These are phyloP conservation scores for Acanthosepion lycidas DNA, from an alignment of 2,888 invertebrate species.

Conservation along the genomic window DNA sequence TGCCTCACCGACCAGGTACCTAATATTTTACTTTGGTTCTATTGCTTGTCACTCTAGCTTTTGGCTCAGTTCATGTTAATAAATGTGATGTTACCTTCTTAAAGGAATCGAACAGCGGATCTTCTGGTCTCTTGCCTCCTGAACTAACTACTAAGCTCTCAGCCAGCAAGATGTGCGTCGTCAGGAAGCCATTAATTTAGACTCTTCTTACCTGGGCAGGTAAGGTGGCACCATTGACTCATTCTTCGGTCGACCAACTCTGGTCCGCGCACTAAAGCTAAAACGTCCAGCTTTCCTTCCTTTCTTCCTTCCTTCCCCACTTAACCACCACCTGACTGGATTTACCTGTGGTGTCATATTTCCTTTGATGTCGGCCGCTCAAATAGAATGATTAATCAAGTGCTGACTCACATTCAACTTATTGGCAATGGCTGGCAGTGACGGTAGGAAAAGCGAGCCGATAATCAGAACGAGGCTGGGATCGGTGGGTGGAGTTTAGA, in stretches of 20 bases:
- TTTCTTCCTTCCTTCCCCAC: background rate
- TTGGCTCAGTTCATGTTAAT: too few relatives aligned
- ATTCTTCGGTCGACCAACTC: conserved; percentile 11
- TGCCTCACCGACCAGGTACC: too few relatives aligned
- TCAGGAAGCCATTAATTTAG: background rate
- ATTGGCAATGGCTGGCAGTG: background rate
- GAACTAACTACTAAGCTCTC: background rate
- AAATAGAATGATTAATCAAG: background rate
- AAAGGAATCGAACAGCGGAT: background rate
- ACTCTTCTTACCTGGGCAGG: background rate
- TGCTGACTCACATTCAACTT: conserved; percentile 10
- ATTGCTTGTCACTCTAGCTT: too few relatives aligned
- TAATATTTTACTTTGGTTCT: too few relatives aligned
- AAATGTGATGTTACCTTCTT: too few relatives aligned
- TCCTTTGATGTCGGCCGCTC: background rate
- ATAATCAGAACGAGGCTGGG: background rate
- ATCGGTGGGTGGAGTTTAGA: background rate
- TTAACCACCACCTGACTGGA: background rate
- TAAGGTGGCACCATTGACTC: background rate
- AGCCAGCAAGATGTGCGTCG: background rate
- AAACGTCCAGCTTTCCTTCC: background rate
- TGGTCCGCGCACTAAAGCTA: too few relatives aligned
- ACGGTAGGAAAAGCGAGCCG: background rate
- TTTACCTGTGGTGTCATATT: conserved; percentile 23
- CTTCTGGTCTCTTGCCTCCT: background rate